Conservation (phyloP, 1,140 invertebrate species). For the Idris sp. region DNA sequence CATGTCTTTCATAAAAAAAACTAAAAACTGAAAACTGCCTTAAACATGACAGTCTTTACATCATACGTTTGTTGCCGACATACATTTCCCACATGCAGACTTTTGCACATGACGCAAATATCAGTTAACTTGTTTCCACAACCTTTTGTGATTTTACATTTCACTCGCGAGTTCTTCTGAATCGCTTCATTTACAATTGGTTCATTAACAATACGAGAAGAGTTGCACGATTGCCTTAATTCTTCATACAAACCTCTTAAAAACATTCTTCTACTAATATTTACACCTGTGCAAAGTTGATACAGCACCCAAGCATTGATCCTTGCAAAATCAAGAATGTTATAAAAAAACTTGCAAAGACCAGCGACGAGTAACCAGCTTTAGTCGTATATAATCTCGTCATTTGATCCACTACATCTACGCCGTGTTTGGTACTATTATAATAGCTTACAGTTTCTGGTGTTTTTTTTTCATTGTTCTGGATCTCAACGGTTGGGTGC, state of each 20-base stretch:
- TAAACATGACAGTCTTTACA: background rate
- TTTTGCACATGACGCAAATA: background rate
- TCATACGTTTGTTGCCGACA: background rate
- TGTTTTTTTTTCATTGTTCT: constrained; percentile 23
- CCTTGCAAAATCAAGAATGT: constrained; percentile 63
- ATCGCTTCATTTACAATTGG: background rate
- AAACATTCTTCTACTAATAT: constrained; percentile 5
- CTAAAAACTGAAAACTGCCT: background rate
- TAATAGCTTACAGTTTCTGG: constrained; percentile 54
- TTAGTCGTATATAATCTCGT: constrained; percentile 61
- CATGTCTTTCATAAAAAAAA: too few relatives aligned
- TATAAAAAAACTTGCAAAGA: constrained; percentile 68
- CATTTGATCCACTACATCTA: constrained; percentile 64
- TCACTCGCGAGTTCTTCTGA: background rate
- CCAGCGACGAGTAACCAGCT: constrained; percentile 60
- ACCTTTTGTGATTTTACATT: background rate
- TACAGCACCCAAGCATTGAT: constrained; percentile 65
- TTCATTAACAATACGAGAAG: background rate
- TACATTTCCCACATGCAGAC: constrained; percentile 1
- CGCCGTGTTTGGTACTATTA: too few relatives aligned
- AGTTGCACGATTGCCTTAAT: background rate
- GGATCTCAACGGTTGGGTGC: constrained; percentile 21
- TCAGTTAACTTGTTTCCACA: background rate
- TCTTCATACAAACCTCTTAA: too few relatives aligned
- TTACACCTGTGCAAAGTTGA: constrained; percentile 20